These are phyloP conservation scores for Embidobia sp. DNA, from an alignment of 2,888 invertebrate genomes.

Conservation along the genomic window DNA sequence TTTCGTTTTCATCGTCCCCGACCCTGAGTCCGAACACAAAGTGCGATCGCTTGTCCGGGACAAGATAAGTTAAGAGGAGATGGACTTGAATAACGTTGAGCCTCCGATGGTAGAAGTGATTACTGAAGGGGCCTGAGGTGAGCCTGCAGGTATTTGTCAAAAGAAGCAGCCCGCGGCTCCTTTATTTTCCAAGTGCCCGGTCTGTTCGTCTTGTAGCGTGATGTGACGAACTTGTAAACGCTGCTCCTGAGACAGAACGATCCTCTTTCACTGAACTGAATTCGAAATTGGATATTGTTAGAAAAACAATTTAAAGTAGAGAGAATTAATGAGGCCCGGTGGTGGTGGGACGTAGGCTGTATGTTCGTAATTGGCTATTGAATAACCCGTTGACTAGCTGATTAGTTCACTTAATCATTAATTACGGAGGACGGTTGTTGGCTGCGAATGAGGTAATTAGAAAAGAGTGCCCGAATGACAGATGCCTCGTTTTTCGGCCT, in stretches of 20 bases:
- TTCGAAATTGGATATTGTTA: conserved; percentile 73
- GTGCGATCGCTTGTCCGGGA: too few species aligned
- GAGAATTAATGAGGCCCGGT: conserved; percentile 59
- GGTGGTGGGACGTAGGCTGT: conserved; percentile 75
- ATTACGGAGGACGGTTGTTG: conserved; percentile 39
- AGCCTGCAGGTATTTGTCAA: conserved; percentile 72
- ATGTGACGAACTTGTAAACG: conserved; percentile 66
- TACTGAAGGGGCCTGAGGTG: conserved; percentile 79
- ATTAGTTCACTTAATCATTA: conserved; percentile 41
- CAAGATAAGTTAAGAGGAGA: conserved; percentile 69
- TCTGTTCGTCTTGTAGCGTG: conserved; percentile 68
- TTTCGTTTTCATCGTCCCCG: too few species aligned
- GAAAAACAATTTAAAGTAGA: conserved; percentile 79
- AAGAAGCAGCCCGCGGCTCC: conserved; percentile 74
- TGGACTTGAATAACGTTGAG: conserved; percentile 80
- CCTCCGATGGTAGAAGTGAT: conserved; percentile 72
- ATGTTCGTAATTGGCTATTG: conserved; percentile 68
- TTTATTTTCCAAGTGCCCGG: conserved; percentile 78
- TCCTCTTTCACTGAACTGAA: not conserved
- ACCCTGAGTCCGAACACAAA: too few species aligned
- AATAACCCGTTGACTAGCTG: conserved; percentile 70
- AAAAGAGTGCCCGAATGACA: not conserved
- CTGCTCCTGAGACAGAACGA: not conserved
- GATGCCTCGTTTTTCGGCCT: too few species aligned
- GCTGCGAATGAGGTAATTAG: not conserved